Evolutionary conservation across 2,113 vertebrate species (phyloP), one percentile per base, ranked within the genome.

Genomic region (Morphnarchus princeps): DNA sequence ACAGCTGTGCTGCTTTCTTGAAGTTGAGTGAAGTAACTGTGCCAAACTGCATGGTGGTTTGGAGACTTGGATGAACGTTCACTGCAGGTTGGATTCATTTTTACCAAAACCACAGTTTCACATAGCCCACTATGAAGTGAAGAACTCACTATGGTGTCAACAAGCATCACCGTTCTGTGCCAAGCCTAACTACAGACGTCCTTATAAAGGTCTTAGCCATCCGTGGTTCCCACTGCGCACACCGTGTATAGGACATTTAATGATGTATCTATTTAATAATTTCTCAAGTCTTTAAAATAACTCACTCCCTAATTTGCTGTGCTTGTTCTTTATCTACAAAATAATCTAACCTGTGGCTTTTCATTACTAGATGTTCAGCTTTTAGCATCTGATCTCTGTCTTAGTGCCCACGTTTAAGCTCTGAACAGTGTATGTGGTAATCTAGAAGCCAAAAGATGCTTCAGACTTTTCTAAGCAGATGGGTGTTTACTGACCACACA

Each of bases 51-150:
- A 90, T 38, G 77, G 91, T 94, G 93, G 95, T 97, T 97, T 95
- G 91, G 67, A 96, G 93, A 89, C 82, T 94, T 94, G 81, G 93
- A 97, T 89, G 71, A 97, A 96, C 7, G 15, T 96, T 83, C 94
- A 90, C 63, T 93, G 91, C 93, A 96, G 94, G 96, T 97, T 95
- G 90, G 93, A 96, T 95, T 97, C 77, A 90, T 95, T 95, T 94
- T 94, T 95, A 92, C 92, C 93, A 89, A 94, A 97, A 89, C 94
- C 96, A 97, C 96, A 97, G 91, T 96, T 96, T 97, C 91, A 93
- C 95, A 96, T 94, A 96, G 93, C 97, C 92, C 90, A 96, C 93
- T 94, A 93, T 94, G 96, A 94, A 93, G 94, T 82, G 79, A 97
- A 97, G 95, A 86, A 73, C 89, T 95, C 16, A 4, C 70, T 86